These are phyloP conservation scores for Coenonympha arcania DNA, from an alignment of 2,888 invertebrate species.

Conservation along the genomic window DNA sequence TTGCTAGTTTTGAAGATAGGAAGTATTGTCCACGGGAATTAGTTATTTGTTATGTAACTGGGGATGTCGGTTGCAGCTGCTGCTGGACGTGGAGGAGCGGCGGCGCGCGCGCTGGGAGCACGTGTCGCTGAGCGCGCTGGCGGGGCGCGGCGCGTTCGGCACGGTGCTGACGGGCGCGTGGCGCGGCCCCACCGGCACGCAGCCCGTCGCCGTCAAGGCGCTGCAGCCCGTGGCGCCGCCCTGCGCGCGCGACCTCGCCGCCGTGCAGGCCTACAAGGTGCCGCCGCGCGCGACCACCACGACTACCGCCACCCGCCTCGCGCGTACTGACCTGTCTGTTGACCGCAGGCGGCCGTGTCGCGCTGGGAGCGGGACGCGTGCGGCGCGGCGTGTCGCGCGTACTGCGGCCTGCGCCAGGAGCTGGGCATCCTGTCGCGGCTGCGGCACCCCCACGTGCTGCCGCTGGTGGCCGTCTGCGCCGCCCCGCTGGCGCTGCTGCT, in stretches of 20 bases:
- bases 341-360: conserved; percentile 78
- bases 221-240: conserved; percentile 93
- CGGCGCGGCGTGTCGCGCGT: conserved; percentile 95
- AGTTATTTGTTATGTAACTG: too few relatives aligned
- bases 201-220: conserved; percentile 90
- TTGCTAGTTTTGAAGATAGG: too few relatives aligned
- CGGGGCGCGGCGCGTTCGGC: conserved; percentile 98
- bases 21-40: too few relatives aligned
- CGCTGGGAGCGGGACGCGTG: conserved; percentile 96
- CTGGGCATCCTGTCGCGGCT: conserved; percentile 88
- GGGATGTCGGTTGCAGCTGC: conserved; percentile 74
- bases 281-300: not conserved
- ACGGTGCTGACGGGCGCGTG: conserved; percentile 92
- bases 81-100: conserved; percentile 89
- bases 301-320: not conserved
- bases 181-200: conserved; percentile 55
- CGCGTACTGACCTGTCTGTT: not conserved
- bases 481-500: conserved; percentile 91
- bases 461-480: conserved; percentile 90
- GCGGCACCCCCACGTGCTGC: conserved; percentile 93
- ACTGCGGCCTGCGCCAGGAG: conserved; percentile 96
- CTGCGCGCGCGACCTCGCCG: conserved; percentile 34
- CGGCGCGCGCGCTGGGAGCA: conserved; percentile 87
- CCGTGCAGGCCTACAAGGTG: conserved; percentile 59
- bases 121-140: conserved; percentile 81